Base-by-base conservation (phyloP, 2,113 vertebrate genomes). In the Trematomus loennbergii region DNA sequence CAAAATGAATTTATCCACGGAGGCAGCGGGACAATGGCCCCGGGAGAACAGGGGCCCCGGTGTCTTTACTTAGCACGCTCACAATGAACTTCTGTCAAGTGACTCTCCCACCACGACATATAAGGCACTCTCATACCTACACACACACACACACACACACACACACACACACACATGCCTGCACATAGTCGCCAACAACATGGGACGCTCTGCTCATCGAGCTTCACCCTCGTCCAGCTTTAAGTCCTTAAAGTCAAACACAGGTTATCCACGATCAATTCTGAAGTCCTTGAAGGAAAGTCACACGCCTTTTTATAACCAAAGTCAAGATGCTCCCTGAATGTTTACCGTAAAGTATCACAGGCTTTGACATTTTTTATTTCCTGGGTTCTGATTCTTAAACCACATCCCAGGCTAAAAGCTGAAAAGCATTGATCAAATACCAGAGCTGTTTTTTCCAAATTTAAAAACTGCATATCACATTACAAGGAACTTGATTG, bases 1-100 rank as follows among this genome's bases (percentile, higher is more conserved):
- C 98, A 98, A 96, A 97, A 96, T 96, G 97, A 97, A 98, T 99
- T 97, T 97, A 97, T 97, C 95, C 95, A 95, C 93, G 90, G 90
- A 94, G 92, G 92, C 91, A 75, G 68, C 17, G 72, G 84, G 83
- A 94, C 94, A 95, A 94, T 93, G 87, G 92, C 78, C 36, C 79
- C 63, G 55, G n/a, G 88, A 86, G 85, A 89, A 91, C 85, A 77
- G 88, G 84, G 86, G 70, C 87, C 86, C 78, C 60, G 83, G 87
- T n/a, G n/a, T 89, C 88, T 89, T 90, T 89, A 90, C 90, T 87
- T 87, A 86, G 83, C 89, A 92, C 83, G 75, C 83, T 93, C 87
- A 94, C 93, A 93, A 93, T 92, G 90, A 91, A 90, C 87, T 91
- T 89, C 90, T 90, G 91, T 94, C 90, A 90, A 91, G 86, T 92